Evolutionary conservation across 2,113 vertebrate species (phyloP).

Genomic region (Etia nguti): DNA sequence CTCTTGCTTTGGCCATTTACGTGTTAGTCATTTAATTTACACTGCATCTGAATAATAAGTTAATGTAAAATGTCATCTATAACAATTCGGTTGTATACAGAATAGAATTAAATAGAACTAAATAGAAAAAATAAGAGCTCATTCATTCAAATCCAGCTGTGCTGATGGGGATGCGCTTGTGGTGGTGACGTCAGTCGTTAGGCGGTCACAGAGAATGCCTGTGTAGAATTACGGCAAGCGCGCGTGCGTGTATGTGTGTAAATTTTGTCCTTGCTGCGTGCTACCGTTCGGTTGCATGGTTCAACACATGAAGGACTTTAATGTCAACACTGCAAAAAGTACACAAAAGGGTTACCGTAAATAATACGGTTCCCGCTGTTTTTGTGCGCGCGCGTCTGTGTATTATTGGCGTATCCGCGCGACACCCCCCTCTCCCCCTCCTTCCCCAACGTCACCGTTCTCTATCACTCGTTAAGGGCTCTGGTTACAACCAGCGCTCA

Average conservation of each 20-base stretch:
- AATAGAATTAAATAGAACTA: not conserved
- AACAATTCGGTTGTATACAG: not conserved
- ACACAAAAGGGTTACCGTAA: no score
- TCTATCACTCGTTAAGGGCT: not conserved
- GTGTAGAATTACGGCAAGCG: slow-evolving; percentile 11
- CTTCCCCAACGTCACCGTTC: not conserved
- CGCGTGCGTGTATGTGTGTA: not conserved
- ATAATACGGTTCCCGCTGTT: not conserved
- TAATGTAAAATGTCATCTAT: fast-evolving
- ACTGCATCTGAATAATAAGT: not conserved
- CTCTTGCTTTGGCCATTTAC: not conserved
- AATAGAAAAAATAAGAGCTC: not conserved
- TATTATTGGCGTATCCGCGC: not conserved
- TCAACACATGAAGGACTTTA: not conserved
- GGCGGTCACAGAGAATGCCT: slow-evolving; percentile 37
- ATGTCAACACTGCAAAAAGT: not conserved
- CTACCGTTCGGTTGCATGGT: not conserved
- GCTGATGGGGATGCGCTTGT: not conserved
- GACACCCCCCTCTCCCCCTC: not conserved
- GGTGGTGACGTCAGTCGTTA: slow-evolving; percentile 44
- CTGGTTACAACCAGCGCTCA: not conserved
- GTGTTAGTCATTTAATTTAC: not conserved
- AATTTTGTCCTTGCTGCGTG: not conserved
- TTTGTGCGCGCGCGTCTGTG: not conserved
- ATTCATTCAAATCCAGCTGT: slow-evolving; percentile 6